Base-by-base conservation (phyloP, 2,113 vertebrate genomes). In the Festucalex cinctus region DNA sequence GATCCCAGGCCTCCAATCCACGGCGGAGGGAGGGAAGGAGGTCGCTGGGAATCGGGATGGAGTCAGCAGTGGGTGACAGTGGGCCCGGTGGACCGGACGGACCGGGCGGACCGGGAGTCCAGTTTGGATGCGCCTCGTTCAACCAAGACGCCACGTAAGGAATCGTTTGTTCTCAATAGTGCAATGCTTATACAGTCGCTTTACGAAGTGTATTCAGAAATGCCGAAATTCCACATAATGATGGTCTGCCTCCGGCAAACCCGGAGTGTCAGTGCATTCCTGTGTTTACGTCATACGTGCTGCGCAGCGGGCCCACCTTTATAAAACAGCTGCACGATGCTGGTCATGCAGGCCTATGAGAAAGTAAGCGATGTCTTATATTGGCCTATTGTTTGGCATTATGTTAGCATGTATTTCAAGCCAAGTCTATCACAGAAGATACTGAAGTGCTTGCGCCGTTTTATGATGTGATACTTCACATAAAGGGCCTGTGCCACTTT, bases 91-190 rank as follows among this genome's bases (percentile, higher is more conserved):
- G 75, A 66, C 67, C 78, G 80, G 68, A 86, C 61, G 88, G 83
- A 76, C 74, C 78, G 79, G 68, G 83, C 59, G 88, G 83, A 75
- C 74, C 79, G 7, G 79, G 70, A 53, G 4, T 32, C 51, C 71
- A 63, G 28, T 88, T 92, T 60, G 90, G 89, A 83, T 94, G 94
- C 82, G 93, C 93, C 75, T 94, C 94, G 36, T 97, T 95, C 89
- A 97, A 96, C 86, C 95, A 95, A 70, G 95, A 96, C 88, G 94
- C 93, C 92, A 97, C 94, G 95, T 97, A 94, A 94, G 94, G 83
- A 46, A 43, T 9, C 58, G 1, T 54, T 14, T 22, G 24, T 26
- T 22, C 20, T 54, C 22, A 22, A 54, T 53, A 24, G 20, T 51
- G 6, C 22, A 9, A 48, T 51, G 20, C 9, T 51, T 49, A 46